Evolutionary conservation across 2,797 vertebrate species (phyloP).

Genomic region (Danio tinwini): DNA sequence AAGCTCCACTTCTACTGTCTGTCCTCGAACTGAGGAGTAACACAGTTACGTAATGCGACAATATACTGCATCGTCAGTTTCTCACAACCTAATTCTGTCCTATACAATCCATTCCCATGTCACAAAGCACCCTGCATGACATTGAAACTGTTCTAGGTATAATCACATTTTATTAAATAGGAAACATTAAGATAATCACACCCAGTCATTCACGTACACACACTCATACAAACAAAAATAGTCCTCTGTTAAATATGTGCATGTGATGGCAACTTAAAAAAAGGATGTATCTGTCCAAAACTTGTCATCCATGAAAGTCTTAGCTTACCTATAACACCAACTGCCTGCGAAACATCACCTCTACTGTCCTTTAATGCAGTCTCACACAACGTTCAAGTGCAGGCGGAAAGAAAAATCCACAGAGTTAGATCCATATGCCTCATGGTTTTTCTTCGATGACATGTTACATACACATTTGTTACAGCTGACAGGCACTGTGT

Average conservation of each 20-base stretch:
- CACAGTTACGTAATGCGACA: constrained; percentile 42
- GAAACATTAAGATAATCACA: constrained; percentile 70
- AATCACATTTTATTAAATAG: constrained; percentile 81
- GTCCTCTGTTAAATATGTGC: constrained; percentile 68
- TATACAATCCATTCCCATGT: not conserved
- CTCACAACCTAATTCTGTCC: not conserved
- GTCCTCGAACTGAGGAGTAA: not conserved
- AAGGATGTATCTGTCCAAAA: constrained; percentile 63
- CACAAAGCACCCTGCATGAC: constrained; percentile 21
- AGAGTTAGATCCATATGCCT: constrained; percentile 44
- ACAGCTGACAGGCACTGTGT: constrained; percentile 69
- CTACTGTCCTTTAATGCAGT: constrained; percentile 59
- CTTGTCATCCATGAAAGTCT: constrained; percentile 56
- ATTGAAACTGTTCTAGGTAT: constrained; percentile 39
- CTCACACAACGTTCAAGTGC: constrained; percentile 65
- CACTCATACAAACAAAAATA: constrained; percentile 68
- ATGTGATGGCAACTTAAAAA: constrained; percentile 62
- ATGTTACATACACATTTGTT: constrained; percentile 58
- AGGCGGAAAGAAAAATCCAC: constrained; percentile 36
- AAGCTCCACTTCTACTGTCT: constrained; percentile 21
- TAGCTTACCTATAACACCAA: constrained; percentile 51
- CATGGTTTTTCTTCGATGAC: constrained; percentile 49
- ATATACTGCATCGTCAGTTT: constrained; percentile 8
- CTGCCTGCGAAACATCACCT: constrained; percentile 43
- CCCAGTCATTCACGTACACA: constrained; percentile 71